phyloP scores from a whole-genome alignment of 2,113 vertebrate species.

The Thermophis baileyi region DNA sequence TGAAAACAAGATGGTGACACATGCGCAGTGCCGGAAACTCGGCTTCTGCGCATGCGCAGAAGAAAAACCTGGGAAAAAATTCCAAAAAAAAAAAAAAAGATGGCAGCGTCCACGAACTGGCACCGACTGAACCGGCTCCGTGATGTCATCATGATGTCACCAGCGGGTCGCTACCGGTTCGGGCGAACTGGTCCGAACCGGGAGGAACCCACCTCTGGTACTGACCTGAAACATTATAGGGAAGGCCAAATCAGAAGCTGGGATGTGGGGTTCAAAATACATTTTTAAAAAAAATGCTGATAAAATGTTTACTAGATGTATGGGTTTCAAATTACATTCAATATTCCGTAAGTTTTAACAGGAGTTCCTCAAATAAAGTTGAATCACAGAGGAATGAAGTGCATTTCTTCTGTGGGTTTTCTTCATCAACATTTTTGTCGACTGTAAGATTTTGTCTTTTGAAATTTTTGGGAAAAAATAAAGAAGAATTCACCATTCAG shows the following conservation, averaged over 20 bases:
- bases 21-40: no score
- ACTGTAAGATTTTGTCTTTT: not conserved
- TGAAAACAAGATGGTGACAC: no score
- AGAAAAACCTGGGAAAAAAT: no score
- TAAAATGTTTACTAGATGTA: not conserved
- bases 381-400: not conserved
- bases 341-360: not conserved
- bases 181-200: no score
- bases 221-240: not conserved
- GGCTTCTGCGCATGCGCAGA: no score
- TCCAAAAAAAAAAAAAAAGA: no score
- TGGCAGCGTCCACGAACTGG: no score
- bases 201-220: no score
- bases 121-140: no score
- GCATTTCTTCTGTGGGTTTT: not conserved
- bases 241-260: not conserved
- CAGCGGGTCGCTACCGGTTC: no score
- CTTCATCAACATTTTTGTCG: not conserved
- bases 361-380: no score
- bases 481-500: not conserved
- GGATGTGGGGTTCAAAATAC: not conserved
- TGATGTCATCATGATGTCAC: no score
- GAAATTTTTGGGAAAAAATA: not conserved
- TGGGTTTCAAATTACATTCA: not conserved
- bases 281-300: not conserved